Conservation (phyloP, 2,888 invertebrate species). For the Lingula anatina region DNA sequence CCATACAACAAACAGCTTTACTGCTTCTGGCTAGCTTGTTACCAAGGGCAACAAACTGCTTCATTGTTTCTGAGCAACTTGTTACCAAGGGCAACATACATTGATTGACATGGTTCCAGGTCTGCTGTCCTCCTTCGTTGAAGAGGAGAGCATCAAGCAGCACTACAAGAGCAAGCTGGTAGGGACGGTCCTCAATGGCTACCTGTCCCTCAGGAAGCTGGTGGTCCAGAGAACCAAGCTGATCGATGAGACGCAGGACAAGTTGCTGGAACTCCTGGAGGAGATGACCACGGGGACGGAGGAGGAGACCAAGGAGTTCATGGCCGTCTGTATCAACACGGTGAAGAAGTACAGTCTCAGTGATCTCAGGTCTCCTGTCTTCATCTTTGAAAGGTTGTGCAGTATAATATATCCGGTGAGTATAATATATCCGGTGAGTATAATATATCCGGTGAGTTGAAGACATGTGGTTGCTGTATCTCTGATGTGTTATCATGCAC, state of each 20-base stretch:
- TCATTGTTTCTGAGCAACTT: no score
- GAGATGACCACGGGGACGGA: slow-evolving; percentile 95
- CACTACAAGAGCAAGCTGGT: slow-evolving; percentile 85
- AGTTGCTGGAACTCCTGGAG: slow-evolving; percentile 83
- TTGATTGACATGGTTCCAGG: no score
- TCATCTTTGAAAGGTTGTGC: slow-evolving; percentile 93
- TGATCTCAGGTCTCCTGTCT: slow-evolving; percentile 93
- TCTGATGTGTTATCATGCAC: no score
- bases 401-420: slow-evolving; percentile 81
- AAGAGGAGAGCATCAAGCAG: slow-evolving; percentile 79
- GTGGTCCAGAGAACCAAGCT: slow-evolving; percentile 91
- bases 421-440: slow-evolving; percentile 59
- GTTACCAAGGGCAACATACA: no score
- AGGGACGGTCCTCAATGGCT: slow-evolving; percentile 87
- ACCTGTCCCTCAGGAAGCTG: slow-evolving; percentile 80
- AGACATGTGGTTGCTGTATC: no score
- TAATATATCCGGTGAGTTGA: slow-evolving; percentile 61
- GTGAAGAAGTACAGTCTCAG: slow-evolving; percentile 80
- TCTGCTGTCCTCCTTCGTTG: slow-evolving; percentile 79
- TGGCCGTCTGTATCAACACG: slow-evolving; percentile 94
- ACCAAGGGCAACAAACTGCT: no score
- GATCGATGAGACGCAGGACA: slow-evolving; percentile 95
- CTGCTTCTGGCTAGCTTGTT: no score
- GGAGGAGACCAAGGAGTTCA: slow-evolving; percentile 92
- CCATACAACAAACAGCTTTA: no score